Base-by-base conservation (phyloP, 2,797 vertebrate genomes). In the Urosaurus nigricauda region DNA sequence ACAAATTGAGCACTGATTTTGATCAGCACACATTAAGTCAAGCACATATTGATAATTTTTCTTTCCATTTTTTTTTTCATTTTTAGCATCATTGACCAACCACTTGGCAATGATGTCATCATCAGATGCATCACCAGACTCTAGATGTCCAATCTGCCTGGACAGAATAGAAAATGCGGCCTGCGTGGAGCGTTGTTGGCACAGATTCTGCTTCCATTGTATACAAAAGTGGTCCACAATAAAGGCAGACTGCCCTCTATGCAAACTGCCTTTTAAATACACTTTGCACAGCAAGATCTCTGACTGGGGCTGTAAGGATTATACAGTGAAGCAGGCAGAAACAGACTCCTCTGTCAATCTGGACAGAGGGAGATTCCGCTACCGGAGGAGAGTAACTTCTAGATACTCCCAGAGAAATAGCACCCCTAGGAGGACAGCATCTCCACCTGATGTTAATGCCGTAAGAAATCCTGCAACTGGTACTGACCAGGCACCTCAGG, bases 191-290 rank as follows among this genome's bases (percentile, higher is more conserved):
- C 95, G 96, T 71, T 99, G 98, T 93, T 96, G 98, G 83, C 98
- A 99, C 85, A 98, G 98, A 87, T 99, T 99, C 94, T 99, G 99
- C 91, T 99, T 99, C 94, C 97, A 97, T 32, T 99, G 98, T 94
- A 98, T 99, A 89, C 98, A 98, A 1, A 98, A 99, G 90, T 99
- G 98, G 99, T 98, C 98, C 63, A 99, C 98, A 95, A 99, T 98
- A 97, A 99, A 99, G 96, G 98, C 98, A 0, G 98, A 99, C 90
- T 99, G 99, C 83, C 98, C 98, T 0, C 96, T 99, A 0, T 99
- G 99, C 96, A 99, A 99, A 92, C 98, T 99, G 79, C 98, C 98
- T 0, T 99, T 99, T 93, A 96, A 96, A 93, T 98, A 98, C 43
- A 99, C 99, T 87, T 98, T 98, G 93, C 98, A 99, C 96, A 98